Percentiles rank a stretch among this genome's conserved stretches.
Conservation (phyloP, 2,797 vertebrate species). For the Pteropus rufus region DNA sequence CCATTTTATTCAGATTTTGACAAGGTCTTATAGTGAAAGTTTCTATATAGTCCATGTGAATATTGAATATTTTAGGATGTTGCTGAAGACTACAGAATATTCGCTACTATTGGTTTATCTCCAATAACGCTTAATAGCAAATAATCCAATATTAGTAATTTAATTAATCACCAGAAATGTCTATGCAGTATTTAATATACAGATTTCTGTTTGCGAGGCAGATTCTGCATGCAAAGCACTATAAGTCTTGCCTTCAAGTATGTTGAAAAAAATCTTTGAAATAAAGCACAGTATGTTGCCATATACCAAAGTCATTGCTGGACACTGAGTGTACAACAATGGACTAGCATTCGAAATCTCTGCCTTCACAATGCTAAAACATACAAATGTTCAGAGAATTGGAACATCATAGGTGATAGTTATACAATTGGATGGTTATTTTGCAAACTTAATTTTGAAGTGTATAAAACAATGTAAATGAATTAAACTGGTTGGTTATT, state of each 20-base stretch:
- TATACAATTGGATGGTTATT: neutral
- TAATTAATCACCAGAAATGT: neutral
- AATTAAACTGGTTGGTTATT: neutral
- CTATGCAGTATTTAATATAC: neutral
- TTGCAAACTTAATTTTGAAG: neutral
- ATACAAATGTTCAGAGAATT: neutral
- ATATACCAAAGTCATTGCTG: neutral
- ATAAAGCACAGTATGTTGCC: neutral
- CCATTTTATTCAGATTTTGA: conserved; percentile 27
- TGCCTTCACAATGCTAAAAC: neutral
- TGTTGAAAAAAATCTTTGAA: neutral
- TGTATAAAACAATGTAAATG: neutral
- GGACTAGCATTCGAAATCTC: neutral
- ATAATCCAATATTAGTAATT: neutral
- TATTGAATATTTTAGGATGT: neutral
- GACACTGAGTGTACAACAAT: neutral
- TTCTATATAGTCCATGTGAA: neutral
- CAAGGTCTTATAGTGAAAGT: neutral
- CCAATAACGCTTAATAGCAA: neutral
- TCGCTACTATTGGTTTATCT: neutral
- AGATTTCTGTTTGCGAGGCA: neutral
- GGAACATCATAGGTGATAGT: neutral
- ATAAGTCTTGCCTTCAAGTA: neutral
- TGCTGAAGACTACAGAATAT: neutral
- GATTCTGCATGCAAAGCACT: neutral